phyloP scores from a whole-genome alignment of 2,888 invertebrate species.

The Agrotis exclamationis region DNA sequence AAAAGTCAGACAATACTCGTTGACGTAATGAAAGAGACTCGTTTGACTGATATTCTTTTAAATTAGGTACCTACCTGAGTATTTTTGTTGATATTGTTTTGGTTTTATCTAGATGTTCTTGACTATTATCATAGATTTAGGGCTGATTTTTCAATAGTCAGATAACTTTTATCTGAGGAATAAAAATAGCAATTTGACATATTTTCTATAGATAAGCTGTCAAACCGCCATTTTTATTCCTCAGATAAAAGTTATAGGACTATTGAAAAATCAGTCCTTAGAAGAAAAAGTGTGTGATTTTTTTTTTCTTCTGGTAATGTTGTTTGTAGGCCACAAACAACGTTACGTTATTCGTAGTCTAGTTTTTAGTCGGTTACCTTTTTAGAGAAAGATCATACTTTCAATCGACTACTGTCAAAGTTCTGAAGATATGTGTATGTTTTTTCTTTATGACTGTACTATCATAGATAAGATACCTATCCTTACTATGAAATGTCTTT shows the following conservation, averaged over 20 bases:
- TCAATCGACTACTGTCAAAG: neutral
- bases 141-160: too few relatives aligned
- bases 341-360: neutral
- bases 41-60: constrained; percentile 49
- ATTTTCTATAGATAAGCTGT: too few relatives aligned
- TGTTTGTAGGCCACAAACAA: neutral
- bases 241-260: too few relatives aligned
- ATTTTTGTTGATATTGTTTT: constrained; percentile 42
- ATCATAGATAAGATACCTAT: too few relatives aligned
- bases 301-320: neutral
- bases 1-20: constrained; percentile 66
- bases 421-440: neutral
- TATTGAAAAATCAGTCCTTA: too few relatives aligned
- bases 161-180: too few relatives aligned
- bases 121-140: constrained; percentile 10
- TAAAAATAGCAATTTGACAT: too few relatives aligned
- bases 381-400: too few relatives aligned
- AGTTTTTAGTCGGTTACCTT: neutral
- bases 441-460: too few relatives aligned
- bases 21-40: constrained; percentile 65
- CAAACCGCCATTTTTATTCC: too few relatives aligned
- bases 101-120: constrained; percentile 32
- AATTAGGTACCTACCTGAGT: constrained; percentile 43
- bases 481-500: too few relatives aligned
- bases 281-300: neutral